Evolutionary conservation across 2,888 invertebrate genomes (phyloP), one percentile per base, ranked within the genome.

Genomic region (Tetropium fuscum): DNA sequence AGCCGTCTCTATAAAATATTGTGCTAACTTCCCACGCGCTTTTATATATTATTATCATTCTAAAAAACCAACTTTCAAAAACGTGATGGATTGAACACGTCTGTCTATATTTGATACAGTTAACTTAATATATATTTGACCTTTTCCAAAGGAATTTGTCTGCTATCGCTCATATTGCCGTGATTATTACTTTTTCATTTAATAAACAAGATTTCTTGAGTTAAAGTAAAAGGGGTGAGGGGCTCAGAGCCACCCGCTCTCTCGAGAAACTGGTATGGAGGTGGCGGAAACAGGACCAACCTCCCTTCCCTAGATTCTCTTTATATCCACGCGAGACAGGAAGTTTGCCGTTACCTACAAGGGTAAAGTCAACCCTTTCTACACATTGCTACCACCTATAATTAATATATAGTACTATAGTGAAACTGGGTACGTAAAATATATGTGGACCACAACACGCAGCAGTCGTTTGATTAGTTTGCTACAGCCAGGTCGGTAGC

Each of bases 281-380:
- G 34, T 19, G 18, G 30, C 6, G 11, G 10, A 30, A 18, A 10
- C 30, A 30, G n/a, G 45, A 34, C 34, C 34, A 22, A 18, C 6
- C 20, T 34, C 47, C 47, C 34, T 48, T 48, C 34, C 10, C 20
- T 34, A 18, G 34, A 34, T 32, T 19, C 22, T 11, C 47, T 34
- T 34, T 34, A n/a, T n/a, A 48, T 48, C 34, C 34, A 11, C 34
- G 6, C 13, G 15, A 13, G 30, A n/a, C 47, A 20, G 47, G 47
- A 48, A 48, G 47, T 48, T 20, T 13, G 22, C 18, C 19, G 47
- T 20, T 34, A 34, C 34, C 11, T 48, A 20, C 13, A 20, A 18
- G 32, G 34, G 16, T 16, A 43, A 3, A 18, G 34, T 32, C 34
- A 48, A 48, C 47, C 47, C 47, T 48, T 48, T n/a, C 34, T 0